Evolutionary conservation across 2,797 vertebrate genomes (phyloP).

Genomic region (Melanotaenia boesemani): DNA sequence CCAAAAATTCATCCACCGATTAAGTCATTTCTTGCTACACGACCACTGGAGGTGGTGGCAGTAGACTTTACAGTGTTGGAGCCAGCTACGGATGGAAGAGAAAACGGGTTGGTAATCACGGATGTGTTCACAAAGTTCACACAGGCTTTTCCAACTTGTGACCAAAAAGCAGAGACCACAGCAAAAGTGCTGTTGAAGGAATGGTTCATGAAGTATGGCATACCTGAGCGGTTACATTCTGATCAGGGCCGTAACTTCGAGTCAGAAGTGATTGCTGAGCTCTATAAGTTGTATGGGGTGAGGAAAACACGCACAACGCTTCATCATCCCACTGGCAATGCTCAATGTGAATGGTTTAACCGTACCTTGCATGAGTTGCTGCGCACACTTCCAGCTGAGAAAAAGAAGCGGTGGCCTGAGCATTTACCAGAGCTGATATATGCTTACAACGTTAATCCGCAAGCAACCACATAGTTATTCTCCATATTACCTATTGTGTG

Average conservation of each 20-base stretch:
- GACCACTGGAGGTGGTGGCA: conserved; percentile 8
- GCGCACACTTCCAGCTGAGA: neutral
- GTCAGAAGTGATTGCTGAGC: no score
- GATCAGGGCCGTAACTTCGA: neutral
- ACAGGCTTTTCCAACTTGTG: no score
- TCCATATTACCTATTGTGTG: no score
- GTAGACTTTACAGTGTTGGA: no score
- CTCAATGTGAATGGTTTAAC: neutral
- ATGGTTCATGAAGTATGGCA: no score
- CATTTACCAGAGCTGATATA: neutral
- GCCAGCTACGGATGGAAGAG: neutral
- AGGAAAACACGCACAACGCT: neutral
- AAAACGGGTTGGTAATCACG: neutral
- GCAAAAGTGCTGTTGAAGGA: no score
- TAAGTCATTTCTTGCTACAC: no score
- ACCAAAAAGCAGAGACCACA: no score
- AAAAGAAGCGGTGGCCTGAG: neutral
- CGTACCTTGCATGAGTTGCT: neutral
- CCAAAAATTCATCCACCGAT: no score
- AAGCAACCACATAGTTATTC: no score
- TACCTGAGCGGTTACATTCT: no score
- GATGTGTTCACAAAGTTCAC: neutral
- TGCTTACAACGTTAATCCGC: no score
- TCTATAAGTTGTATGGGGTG: neutral
- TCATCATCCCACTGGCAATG: neutral